These are phyloP conservation scores for Chaetorhynchus papuensis DNA, from an alignment of 2,113 vertebrate species.

Conservation along the genomic window DNA sequence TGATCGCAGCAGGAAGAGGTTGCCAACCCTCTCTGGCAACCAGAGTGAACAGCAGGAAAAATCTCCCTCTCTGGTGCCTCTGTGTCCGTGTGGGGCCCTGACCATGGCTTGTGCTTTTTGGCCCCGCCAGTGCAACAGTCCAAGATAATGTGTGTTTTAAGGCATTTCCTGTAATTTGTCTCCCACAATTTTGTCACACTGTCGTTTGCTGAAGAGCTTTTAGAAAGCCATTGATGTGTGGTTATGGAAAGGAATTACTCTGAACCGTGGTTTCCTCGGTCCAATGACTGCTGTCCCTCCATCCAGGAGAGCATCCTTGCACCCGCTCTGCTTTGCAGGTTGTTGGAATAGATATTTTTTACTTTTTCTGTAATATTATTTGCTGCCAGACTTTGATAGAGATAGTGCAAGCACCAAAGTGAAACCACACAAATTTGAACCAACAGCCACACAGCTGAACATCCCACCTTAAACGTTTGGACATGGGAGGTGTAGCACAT, in stretches of 20 bases:
- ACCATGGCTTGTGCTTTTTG: neutral
- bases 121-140: too few relatives aligned
- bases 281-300: neutral
- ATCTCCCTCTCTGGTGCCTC: neutral
- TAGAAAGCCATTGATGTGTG: neutral
- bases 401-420: neutral
- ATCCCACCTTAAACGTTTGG: neutral
- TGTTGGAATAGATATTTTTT: neutral
- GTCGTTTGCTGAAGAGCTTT: neutral
- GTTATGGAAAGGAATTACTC: neutral
- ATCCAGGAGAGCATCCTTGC: neutral
- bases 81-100: rapidly evolving
- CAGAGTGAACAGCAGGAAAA: neutral
- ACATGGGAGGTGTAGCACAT: rapidly evolving
- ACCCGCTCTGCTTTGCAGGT: neutral
- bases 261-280: neutral
- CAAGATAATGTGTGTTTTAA: neutral
- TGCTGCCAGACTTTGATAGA: neutral
- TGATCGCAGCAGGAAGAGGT: rapidly evolving
- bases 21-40: neutral
- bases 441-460: neutral
- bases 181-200: neutral
- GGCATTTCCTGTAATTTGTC: neutral
- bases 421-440: neutral
- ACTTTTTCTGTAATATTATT: neutral